phyloP scores from a whole-genome alignment of 2,888 invertebrate species.

The Aphodius sticticus region DNA sequence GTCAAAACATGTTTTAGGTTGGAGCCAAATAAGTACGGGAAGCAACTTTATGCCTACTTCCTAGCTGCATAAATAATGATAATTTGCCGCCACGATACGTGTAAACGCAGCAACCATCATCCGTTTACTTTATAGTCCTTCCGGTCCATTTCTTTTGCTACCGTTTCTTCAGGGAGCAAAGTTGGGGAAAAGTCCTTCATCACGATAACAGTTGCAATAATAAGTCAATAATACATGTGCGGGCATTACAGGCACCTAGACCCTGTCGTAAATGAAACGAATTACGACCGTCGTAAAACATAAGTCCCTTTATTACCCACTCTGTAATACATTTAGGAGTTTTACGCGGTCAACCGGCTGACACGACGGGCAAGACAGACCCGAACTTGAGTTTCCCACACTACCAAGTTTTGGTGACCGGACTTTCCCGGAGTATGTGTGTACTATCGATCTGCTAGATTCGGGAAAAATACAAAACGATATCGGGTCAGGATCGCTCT shows the following conservation, averaged over 20 bases:
- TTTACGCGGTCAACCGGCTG: background rate
- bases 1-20: too few species aligned
- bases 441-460: background rate
- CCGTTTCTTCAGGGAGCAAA: background rate
- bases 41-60: too few species aligned
- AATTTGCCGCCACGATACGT: too few species aligned
- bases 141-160: too few species aligned
- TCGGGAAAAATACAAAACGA: background rate
- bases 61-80: too few species aligned
- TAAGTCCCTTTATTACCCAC: background rate
- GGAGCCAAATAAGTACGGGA: too few species aligned
- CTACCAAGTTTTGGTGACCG: background rate
- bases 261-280: background rate
- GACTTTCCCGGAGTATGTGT: background rate
- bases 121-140: too few species aligned
- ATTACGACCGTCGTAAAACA: background rate
- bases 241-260: background rate
- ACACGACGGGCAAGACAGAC: background rate
- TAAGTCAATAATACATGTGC: background rate
- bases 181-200: background rate
- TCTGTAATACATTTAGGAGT: slow-evolving; percentile 4
- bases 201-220: background rate
- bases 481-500: too few species aligned
- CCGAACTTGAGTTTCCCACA: background rate
- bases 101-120: too few species aligned